Conservation (phyloP, 1,140 invertebrate genomes). For the Drosophila pseudoananassae region DNA sequence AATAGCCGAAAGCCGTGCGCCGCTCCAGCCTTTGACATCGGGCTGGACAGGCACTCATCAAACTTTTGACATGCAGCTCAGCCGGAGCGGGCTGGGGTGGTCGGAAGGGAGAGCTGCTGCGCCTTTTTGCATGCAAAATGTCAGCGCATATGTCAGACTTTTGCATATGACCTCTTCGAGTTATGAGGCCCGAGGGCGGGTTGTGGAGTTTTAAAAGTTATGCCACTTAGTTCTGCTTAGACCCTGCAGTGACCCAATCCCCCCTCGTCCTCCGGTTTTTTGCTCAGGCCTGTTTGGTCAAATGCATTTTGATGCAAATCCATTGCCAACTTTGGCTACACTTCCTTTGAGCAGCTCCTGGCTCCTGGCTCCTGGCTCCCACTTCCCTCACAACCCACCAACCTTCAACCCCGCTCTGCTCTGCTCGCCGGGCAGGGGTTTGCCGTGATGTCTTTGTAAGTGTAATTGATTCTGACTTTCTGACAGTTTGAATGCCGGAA, state of each 20-base stretch:
- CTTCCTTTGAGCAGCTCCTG: conserved; percentile 63
- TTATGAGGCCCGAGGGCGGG: conserved; percentile 28
- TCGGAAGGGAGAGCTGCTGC: conserved; percentile 38
- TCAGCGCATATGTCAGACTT: conserved; percentile 81
- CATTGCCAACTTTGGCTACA: conserved; percentile 57
- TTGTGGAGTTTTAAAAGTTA: not conserved
- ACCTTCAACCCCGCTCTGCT: conserved; percentile 28
- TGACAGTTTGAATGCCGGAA: conserved; percentile 81
- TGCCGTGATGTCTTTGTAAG: conserved; percentile 72
- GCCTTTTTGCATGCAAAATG: conserved; percentile 82
- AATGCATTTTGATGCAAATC: conserved; percentile 82
- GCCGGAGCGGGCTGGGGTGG: conserved; percentile 3
- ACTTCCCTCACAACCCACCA: no score
- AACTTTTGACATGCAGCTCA: conserved; percentile 76
- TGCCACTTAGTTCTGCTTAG: no score
- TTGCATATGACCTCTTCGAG: conserved; percentile 64
- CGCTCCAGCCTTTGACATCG: conserved; percentile 65
- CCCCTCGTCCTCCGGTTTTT: conserved; percentile 35
- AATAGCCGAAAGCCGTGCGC: conserved; percentile 69
- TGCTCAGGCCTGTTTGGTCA: conserved; percentile 39
- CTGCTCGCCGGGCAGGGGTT: conserved; percentile 12
- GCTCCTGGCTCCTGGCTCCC: not conserved
- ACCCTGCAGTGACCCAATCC: not conserved
- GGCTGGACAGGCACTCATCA: conserved; percentile 76
- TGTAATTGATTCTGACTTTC: conserved; percentile 83